phyloP scores from a whole-genome alignment of 2,113 vertebrate genomes.

The Percina caprodes region DNA sequence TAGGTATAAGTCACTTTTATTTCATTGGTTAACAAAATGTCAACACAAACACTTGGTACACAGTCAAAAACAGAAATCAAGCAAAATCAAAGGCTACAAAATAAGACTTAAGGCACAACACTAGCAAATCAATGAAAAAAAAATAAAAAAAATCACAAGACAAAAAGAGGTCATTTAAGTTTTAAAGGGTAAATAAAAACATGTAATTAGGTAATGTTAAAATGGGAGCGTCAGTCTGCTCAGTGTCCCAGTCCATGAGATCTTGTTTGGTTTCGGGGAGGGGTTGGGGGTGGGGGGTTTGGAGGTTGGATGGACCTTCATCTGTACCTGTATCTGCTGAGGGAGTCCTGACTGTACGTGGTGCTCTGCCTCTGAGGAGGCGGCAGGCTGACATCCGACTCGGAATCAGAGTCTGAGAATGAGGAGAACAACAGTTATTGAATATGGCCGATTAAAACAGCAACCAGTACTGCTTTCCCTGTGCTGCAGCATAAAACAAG shows the following conservation, averaged over 20 bases:
- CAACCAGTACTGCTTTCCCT: not conserved
- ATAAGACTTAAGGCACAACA: conserved; percentile 28
- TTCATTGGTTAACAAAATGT: conserved; percentile 75
- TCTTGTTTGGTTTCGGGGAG: conserved; percentile 61
- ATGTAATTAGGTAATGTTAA: conserved; percentile 33
- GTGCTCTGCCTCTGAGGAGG: conserved; percentile 78
- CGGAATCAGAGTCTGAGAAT: conserved; percentile 81
- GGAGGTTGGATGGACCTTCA: conserved; percentile 64
- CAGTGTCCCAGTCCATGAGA: conserved; percentile 63
- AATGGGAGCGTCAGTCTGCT: conserved; percentile 39
- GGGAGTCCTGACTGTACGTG: conserved; percentile 76
- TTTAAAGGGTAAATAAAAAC: conserved; percentile 30
- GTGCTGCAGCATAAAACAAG: not conserved
- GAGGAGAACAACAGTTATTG: not conserved
- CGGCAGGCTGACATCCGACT: conserved; percentile 74
- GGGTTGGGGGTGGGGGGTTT: conserved; percentile 20
- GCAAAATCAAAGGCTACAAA: conserved; percentile 38
- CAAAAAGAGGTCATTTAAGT: not conserved
- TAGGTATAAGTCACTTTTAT: conserved; percentile 78
- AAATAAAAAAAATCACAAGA: conserved; percentile 31
- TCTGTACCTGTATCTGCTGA: conserved; percentile 87
- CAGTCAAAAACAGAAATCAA: conserved; percentile 63
- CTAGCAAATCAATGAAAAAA: conserved; percentile 39
- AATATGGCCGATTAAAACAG: not conserved
- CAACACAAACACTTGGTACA: conserved; percentile 65